Base-by-base conservation (phyloP, 2,113 vertebrate species). In the Siniperca knerii region DNA sequence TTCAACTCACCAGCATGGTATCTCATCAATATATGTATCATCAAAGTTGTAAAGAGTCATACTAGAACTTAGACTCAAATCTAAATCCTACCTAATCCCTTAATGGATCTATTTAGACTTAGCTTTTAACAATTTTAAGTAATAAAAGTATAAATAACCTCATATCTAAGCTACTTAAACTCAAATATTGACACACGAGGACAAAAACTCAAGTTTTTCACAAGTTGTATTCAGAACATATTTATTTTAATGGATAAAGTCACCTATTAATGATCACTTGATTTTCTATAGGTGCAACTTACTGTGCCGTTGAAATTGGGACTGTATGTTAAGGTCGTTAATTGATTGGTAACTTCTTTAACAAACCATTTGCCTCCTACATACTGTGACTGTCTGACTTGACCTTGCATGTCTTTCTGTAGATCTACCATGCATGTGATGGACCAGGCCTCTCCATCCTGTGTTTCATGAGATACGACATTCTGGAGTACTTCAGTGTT, bases 401-500 rank as follows among this genome's bases (percentile, higher is more conserved):
- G 13, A 68, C 18, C 33, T 23, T 79, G 64, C 6, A 4, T 57
- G 64, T 88, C 20, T n/a, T 18, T 21, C 37, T 58, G 52, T 67
- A 97, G 96, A 96, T 96, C 69, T 96, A 96, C 86, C 98, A 99
- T 0, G 95, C 96, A 0, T 99, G 98, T 60, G 94, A 97, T 0
- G 96, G 97, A 0, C 98, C 98, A 0, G 98, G 97, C 1, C 91
- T 99, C 8, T 95, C 97, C 0, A 90, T 99, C 80, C 91, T 99
- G 15, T 99, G 98, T 40, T 97, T 99, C 93, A 96, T 98, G 97
- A 96, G 95, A 20, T 97, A 96, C 0, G 98, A 99, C 68, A 78
- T 98, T 60, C 95, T 99, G 93, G 97, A 99, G 83, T 98, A 98
- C 70, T 99, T 99, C 95, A 99, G 96, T 18, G 95, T 98, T 75